phyloP scores from a whole-genome alignment of 2,113 vertebrate species.

The Phycodurus eques region DNA sequence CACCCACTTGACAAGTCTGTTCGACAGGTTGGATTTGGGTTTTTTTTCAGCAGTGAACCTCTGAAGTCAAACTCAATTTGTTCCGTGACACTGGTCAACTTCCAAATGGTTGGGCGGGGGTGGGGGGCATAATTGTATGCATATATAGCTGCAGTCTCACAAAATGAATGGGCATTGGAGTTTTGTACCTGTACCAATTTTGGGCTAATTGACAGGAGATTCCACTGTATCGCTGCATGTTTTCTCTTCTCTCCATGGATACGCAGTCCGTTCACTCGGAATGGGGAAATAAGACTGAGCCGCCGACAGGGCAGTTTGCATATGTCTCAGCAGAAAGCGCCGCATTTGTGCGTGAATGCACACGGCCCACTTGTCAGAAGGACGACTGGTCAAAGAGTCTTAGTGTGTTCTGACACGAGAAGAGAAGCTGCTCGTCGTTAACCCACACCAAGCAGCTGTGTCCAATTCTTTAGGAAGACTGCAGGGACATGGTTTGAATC shows the following conservation, averaged over 20 bases:
- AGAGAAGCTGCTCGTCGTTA: slow-evolving; percentile 43
- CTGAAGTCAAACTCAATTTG: not conserved
- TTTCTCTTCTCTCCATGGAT: not conserved
- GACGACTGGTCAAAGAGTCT: slow-evolving; percentile 50
- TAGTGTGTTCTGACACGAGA: slow-evolving; percentile 34
- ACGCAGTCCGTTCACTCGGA: slow-evolving; percentile 1
- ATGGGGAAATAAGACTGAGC: slow-evolving; percentile 22
- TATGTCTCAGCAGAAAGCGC: slow-evolving; percentile 58
- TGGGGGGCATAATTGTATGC: too few relatives aligned
- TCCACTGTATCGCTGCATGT: not conserved
- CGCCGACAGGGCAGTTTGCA: slow-evolving; percentile 22
- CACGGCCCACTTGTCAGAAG: slow-evolving; percentile 60
- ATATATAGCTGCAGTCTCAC: too few relatives aligned
- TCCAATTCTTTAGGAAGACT: slow-evolving; percentile 32
- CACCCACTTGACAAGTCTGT: not conserved
- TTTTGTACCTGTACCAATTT: too few relatives aligned
- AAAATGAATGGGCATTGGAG: too few relatives aligned
- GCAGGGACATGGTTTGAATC: slow-evolving; percentile 14
- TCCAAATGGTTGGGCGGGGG: too few relatives aligned
- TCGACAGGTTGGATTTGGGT: not conserved
- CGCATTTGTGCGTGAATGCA: slow-evolving; percentile 63
- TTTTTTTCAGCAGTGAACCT: not conserved
- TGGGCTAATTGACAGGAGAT: too few relatives aligned
- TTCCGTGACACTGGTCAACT: too few relatives aligned
- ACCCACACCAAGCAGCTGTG: slow-evolving; percentile 40